A percentile compares a stretch with the other conserved stretches of the same genome.
These are phyloP conservation scores for Hycleus phaleratus DNA, from an alignment of 1,140 invertebrate genomes.

Conservation along the genomic window DNA sequence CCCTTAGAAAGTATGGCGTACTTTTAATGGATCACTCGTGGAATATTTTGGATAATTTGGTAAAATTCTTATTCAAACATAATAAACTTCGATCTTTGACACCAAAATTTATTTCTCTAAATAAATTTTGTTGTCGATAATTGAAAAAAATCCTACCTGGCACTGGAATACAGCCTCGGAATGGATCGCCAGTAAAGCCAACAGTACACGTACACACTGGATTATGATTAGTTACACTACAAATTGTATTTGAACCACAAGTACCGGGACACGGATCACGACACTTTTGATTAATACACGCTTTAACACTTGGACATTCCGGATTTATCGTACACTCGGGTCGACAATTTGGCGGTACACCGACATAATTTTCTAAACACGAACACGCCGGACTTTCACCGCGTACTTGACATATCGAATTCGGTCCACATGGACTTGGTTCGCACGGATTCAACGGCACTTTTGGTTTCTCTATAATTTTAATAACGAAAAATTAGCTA, in stretches of 20 bases:
- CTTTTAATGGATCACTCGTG: no score
- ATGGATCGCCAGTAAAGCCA: conserved; percentile 76
- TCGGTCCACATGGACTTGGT: conserved; percentile 73
- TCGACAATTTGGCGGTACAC: conserved; percentile 70
- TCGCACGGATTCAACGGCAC: conserved; percentile 60
- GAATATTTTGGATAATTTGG: not conserved
- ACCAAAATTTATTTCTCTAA: not conserved
- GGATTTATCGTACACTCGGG: conserved; percentile 77
- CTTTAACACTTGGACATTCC: conserved; percentile 68
- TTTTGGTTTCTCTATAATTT: conserved; percentile 28
- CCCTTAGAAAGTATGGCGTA: no score
- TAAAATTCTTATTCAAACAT: not conserved
- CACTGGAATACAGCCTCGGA: conserved; percentile 59
- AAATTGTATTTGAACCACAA: conserved; percentile 75
- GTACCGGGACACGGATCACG: conserved; percentile 77
- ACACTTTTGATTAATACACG: conserved; percentile 75
- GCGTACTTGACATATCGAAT: conserved; percentile 66
- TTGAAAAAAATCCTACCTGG: conserved; percentile 48
- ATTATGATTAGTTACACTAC: conserved; percentile 72
- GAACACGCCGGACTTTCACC: conserved; percentile 68
- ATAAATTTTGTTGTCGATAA: conserved; percentile 1
- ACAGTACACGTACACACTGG: conserved; percentile 71
- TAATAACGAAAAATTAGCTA: not conserved
- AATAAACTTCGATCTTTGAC: not conserved
- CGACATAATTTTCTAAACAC: conserved; percentile 68